Conservation (phyloP, 1,140 invertebrate genomes). For the Calycopis cecrops region DNA sequence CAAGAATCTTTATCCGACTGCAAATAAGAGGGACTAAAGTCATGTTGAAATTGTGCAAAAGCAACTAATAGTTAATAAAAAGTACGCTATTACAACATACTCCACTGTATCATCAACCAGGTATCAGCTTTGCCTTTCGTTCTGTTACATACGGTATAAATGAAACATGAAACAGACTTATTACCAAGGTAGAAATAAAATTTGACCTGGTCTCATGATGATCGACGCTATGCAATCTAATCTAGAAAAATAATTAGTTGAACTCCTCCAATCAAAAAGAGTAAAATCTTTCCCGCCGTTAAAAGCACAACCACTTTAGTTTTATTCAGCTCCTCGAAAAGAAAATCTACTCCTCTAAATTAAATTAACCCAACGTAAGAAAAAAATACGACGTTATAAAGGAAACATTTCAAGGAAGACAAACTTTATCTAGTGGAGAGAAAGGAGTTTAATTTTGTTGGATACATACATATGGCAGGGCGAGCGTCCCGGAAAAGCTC, state of each 20-base stretch:
- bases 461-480: constrained; percentile 14
- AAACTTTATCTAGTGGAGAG: constrained; percentile 19
- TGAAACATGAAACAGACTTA: too few relatives aligned
- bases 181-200: too few relatives aligned
- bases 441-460: constrained; percentile 20
- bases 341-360: constrained; percentile 11
- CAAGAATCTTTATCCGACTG: too few relatives aligned
- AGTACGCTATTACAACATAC: too few relatives aligned
- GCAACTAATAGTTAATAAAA: too few relatives aligned
- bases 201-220: too few relatives aligned
- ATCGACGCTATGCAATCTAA: neutral
- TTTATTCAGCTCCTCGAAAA: constrained; percentile 9
- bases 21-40: too few relatives aligned
- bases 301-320: constrained; percentile 8
- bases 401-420: constrained; percentile 15
- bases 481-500: constrained; percentile 11
- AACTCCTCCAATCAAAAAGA: constrained; percentile 1
- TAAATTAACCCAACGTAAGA: constrained; percentile 11
- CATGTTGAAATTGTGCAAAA: too few relatives aligned
- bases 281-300: constrained; percentile 1
- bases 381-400: constrained; percentile 6
- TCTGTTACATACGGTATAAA: too few relatives aligned
- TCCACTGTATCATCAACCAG: too few relatives aligned
- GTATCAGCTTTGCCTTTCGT: too few relatives aligned
- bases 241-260: neutral